A percentile compares a stretch with the other conserved stretches of the same genome.
phyloP scores from a whole-genome alignment of 92 coral and sea anemone genomes.

The Paramuricea clavata region DNA sequence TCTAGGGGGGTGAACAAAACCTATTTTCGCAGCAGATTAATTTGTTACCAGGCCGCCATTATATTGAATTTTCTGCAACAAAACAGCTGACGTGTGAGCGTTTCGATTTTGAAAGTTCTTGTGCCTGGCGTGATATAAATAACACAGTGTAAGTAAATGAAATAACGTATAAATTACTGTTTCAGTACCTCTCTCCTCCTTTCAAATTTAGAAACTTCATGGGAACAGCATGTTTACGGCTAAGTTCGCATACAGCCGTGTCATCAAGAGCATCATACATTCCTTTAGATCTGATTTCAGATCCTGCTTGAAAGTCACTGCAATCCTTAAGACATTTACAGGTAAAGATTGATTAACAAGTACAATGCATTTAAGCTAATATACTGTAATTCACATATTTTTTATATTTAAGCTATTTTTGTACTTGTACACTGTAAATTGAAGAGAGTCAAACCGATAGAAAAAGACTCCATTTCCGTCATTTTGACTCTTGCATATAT shows the following conservation, averaged over 20 bases:
- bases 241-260: conserved; percentile 72
- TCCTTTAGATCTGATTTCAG: conserved; percentile 69
- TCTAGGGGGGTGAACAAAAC: background rate
- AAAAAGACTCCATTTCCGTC: too few relatives aligned
- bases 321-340: too few relatives aligned
- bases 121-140: too few relatives aligned
- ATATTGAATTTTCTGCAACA: background rate
- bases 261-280: conserved; percentile 71
- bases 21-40: background rate
- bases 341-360: too few relatives aligned
- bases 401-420: too few relatives aligned
- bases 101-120: conserved; percentile 1
- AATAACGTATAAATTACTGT: background rate
- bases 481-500: too few relatives aligned
- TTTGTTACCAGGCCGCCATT: conserved; percentile 18
- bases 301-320: conserved; percentile 68
- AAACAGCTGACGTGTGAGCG: background rate
- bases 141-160: too few relatives aligned
- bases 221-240: conserved; percentile 73
- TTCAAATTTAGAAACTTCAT: conserved; percentile 67
- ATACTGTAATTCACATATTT: too few relatives aligned
- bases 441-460: too few relatives aligned
- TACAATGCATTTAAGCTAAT: too few relatives aligned
- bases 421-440: too few relatives aligned
- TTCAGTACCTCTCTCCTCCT: conserved; percentile 72